Conservation (phyloP, 2,797 vertebrate genomes). For the Chloroceryle amazona region DNA sequence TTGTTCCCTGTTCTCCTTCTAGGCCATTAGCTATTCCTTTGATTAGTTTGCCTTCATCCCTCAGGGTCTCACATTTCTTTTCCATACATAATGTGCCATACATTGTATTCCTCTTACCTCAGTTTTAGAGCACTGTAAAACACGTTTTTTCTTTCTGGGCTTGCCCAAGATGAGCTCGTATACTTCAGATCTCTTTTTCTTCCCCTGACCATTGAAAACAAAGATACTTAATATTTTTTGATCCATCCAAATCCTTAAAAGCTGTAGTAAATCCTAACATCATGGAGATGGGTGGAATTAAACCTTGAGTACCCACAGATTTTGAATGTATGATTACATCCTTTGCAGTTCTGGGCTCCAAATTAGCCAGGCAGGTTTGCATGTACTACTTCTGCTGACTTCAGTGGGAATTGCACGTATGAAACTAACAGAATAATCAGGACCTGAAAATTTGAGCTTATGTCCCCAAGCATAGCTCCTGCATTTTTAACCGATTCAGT, state of each 20-base stretch:
- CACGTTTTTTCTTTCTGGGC: conserved; percentile 25
- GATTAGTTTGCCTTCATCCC: conserved; percentile 38
- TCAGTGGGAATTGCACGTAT: conserved; percentile 64
- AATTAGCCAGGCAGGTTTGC: conserved; percentile 54
- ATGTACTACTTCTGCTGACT: conserved; percentile 45
- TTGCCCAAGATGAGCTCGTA: conserved; percentile 5
- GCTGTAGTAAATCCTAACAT: neutral
- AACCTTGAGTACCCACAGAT: neutral
- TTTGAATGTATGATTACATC: conserved; percentile 2
- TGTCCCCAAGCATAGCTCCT: conserved; percentile 60
- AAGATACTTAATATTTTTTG: neutral
- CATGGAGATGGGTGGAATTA: neutral
- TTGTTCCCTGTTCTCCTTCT: conserved; percentile 4
- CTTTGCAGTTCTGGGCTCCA: conserved; percentile 17
- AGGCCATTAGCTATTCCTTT: conserved; percentile 49
- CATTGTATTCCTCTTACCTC: neutral
- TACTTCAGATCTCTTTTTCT: conserved; percentile 4
- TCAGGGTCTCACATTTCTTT: neutral
- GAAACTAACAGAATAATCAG: conserved; percentile 73
- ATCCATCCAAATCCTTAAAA: conserved; percentile 23
- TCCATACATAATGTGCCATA: neutral
- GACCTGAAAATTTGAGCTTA: conserved; percentile 65
- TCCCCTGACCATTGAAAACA: conserved; percentile 1
- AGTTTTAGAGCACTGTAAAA: conserved; percentile 9
- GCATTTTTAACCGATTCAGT: conserved; percentile 68